These are phyloP conservation scores for Nasua narica DNA, from an alignment of 2,797 vertebrate species.

Conservation along the genomic window DNA sequence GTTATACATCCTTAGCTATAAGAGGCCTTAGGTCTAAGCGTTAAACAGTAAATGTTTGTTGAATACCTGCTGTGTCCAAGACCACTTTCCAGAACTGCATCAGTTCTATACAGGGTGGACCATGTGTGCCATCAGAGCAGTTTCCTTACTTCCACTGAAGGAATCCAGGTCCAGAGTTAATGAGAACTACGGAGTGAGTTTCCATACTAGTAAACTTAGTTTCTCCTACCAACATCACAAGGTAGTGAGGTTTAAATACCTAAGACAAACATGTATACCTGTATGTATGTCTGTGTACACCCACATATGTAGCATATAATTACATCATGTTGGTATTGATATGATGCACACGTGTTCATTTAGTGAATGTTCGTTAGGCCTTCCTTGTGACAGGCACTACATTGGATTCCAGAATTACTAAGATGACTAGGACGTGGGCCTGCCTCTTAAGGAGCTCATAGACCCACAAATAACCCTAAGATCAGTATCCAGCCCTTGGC, in stretches of 20 bases:
- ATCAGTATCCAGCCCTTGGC: not conserved
- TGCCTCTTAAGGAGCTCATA: not conserved
- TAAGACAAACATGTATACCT: not conserved
- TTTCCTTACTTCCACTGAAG: not conserved
- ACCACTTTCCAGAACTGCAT: slow-evolving; percentile 18
- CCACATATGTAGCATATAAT: not conserved
- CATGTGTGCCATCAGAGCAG: not conserved
- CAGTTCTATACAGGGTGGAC: not conserved
- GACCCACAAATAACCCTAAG: not conserved
- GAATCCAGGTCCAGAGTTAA: not conserved
- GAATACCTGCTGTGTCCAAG: not conserved
- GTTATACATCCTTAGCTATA: not conserved
- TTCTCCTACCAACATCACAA: not conserved
- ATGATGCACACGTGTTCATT: not conserved
- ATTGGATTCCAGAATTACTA: not conserved
- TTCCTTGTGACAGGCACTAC: not conserved
- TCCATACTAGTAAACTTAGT: not conserved
- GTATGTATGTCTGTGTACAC: not conserved
- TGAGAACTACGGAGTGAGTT: slow-evolving; percentile 1
- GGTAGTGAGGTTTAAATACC: not conserved
- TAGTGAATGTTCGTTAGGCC: not conserved
- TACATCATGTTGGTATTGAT: not conserved
- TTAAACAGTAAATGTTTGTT: not conserved
- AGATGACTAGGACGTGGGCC: not conserved
- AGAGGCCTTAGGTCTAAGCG: slow-evolving; percentile 11